Evolutionary conservation across 2,888 invertebrate genomes (phyloP), one percentile per base, ranked within the genome.

Genomic region (Trissolcus japonicus): DNA sequence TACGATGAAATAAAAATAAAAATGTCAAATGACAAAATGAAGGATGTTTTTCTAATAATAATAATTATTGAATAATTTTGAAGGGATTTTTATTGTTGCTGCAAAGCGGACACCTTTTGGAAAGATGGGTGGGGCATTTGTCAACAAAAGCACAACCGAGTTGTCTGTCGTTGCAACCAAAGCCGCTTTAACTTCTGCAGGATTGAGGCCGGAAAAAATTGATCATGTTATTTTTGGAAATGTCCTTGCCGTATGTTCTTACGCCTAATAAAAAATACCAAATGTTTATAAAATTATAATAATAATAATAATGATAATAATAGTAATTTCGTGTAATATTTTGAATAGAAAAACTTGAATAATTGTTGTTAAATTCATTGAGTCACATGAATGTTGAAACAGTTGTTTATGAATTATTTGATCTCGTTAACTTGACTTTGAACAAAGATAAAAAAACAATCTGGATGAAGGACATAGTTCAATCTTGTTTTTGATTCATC

Each of bases 21-120:
- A n/a, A n/a, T n/a, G n/a, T n/a, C n/a, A n/a, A n/a, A 21, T 13
- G 21, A 48, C 4, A 46, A 48, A 48, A 46, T 14, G 7, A 11
- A 46, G 16, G 3, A 9, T 43, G 9, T 43, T n/a, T 4, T n/a
- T n/a, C n/a, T n/a, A n/a, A n/a, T 43, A 43, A 43, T 3, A 43
- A 43, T 13, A 13, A 3, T 4, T n/a, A 11, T 43, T n/a, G 35
- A 35, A 35, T 4, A 11, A 11, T 35, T 62, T 83, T 86, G 6
- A 83, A 96, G 97, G 96, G 85, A 91, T 97, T 80, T 96, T 95
- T 88, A 95, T 97, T 87, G 96, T 99, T 78, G 97, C 96, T 81
- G 98, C 98, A 14, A 99, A 98, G 90, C 93, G 99, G 79, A 99
- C 98, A 0, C 95, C 98, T 2, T 99, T 99, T 90, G 99, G 99